phyloP scores from a whole-genome alignment of 1,140 invertebrate genomes.

The Heliconius hewitsoni region DNA sequence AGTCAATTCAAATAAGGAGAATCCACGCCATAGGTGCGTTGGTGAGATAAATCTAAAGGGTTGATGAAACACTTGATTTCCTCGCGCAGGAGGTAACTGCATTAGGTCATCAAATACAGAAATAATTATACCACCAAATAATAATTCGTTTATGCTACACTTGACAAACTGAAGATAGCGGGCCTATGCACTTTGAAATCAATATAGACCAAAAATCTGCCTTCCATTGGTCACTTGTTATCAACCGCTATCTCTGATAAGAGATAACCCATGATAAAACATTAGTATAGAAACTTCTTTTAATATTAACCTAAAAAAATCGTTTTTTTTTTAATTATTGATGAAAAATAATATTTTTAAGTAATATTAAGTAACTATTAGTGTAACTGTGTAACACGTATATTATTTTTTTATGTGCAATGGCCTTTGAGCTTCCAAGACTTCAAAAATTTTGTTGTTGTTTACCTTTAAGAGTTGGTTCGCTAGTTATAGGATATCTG shows the following conservation, averaged over 20 bases:
- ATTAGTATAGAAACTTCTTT: constrained; percentile 6
- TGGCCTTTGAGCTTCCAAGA: constrained; percentile 56
- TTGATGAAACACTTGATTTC: too few species aligned
- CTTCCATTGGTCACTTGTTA: neutral
- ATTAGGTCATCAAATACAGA: too few species aligned
- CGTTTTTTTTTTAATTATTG: neutral
- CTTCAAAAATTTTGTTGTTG: constrained; percentile 66
- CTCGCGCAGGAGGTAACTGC: too few species aligned
- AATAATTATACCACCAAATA: too few species aligned
- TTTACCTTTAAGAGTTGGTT: constrained; percentile 55
- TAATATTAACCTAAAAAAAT: constrained; percentile 20
- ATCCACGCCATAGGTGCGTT: too few species aligned
- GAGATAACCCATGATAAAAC: neutral
- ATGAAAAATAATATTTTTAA: neutral
- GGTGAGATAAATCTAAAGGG: too few species aligned
- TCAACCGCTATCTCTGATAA: neutral
- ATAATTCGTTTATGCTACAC: too few species aligned
- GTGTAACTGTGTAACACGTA: neutral
- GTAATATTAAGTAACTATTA: neutral
- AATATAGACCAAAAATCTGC: neutral
- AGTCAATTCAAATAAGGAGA: too few species aligned
- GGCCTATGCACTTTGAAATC: neutral
- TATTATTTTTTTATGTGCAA: constrained; percentile 29
- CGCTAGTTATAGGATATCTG: constrained; percentile 64
- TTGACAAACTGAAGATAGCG: too few species aligned